Evolutionary conservation across 2,113 vertebrate species (phyloP).

Genomic region (Ailurus styani): DNA sequence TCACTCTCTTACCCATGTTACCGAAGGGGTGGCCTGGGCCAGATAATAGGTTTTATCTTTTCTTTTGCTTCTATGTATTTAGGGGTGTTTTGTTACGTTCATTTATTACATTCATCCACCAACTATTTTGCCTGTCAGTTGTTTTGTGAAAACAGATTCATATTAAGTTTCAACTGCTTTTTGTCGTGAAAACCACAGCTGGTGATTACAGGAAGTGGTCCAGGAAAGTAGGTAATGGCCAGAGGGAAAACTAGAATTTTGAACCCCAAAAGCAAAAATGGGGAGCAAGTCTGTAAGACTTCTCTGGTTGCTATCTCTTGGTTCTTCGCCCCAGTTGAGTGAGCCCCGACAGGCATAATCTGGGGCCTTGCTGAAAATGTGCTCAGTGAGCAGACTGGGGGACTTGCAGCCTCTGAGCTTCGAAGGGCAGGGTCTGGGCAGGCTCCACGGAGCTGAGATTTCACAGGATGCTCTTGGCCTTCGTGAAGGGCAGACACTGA

Average conservation of each 20-base stretch:
- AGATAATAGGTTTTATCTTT: background rate
- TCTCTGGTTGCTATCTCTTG: background rate
- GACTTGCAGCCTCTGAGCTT: too few species aligned
- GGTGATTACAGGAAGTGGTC: background rate
- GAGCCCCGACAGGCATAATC: background rate
- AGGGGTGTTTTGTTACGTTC: background rate
- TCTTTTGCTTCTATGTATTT: background rate
- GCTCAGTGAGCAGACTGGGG: rapidly evolving
- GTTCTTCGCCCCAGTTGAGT: background rate
- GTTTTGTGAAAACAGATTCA: conserved; percentile 34
- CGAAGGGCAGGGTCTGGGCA: background rate
- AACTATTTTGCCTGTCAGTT: background rate
- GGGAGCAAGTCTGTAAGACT: background rate
- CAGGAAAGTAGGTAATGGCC: background rate
- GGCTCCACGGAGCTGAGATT: background rate
- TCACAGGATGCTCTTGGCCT: background rate
- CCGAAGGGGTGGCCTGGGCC: background rate
- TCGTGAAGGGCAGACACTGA: background rate
- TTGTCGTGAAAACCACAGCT: background rate
- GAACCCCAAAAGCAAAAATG: background rate
- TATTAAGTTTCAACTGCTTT: background rate
- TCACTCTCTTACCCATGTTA: background rate
- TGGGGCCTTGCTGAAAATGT: background rate
- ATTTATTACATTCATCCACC: background rate
- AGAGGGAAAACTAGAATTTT: background rate